Base-by-base conservation (phyloP, 2,888 invertebrate species). In the Ormyrus nitidulus region DNA sequence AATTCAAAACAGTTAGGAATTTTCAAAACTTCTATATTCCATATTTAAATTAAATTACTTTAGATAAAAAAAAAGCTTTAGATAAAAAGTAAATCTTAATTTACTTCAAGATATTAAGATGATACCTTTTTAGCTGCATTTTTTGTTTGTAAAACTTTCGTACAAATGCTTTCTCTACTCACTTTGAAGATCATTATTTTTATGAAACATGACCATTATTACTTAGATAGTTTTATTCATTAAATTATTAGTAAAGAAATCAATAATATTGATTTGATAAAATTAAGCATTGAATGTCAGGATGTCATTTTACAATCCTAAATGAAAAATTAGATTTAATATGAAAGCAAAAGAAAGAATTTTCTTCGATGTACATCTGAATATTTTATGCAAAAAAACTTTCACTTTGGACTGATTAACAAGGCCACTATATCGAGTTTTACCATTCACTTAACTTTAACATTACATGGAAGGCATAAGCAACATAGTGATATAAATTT, bases 381-480 rank as follows among this genome's bases (percentile, higher is more conserved):
- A 79, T 61, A 34, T 46, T 49, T 46, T 69, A 54, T 62, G 54
- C 59, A 65, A 74, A 75, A 34, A 79, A 72, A 78, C 51, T 79
- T 79, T 65, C 79, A 73, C 51, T 75, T 74, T 70, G 70, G 79
- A 79, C 65, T 80, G 66, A 75, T 80, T 58, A 76, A 73, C 80
- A 80, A 80, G 77, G 77, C 77, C 77, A 77, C 73, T 77, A 77
- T 77, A 34, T 34, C 34, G 69, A 80, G 48, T 73, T 80, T 79
- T 80, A 77, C 54, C 58, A 49, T 65, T 80, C 51, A 58, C 68
- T 77, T 59, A 66, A 73, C 56, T 65, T 75, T 77, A 56, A 79
- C 61, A 58, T 66, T 80, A 81, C n/a, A 80, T 70, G 70, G 68
- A 83, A 83, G 71, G 66, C 72, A 72, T 75, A 81, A 83, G 72